These are phyloP conservation scores for Ibycter americanus DNA, from an alignment of 2,797 vertebrate genomes.

Conservation along the genomic window DNA sequence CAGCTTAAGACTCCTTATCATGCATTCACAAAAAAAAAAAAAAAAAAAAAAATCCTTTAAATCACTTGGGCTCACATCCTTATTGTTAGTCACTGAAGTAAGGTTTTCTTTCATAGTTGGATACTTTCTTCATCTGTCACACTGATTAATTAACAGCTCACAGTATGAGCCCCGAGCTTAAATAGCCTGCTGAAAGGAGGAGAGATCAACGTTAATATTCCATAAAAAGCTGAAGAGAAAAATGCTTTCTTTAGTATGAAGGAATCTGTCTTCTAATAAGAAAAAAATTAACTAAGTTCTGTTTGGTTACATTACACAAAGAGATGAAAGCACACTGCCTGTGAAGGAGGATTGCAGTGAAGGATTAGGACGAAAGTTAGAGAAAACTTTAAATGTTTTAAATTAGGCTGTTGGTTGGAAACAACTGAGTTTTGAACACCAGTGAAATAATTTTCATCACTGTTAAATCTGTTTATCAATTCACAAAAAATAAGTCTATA, in stretches of 20 bases:
- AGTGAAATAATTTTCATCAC: conserved; percentile 17
- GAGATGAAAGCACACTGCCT: neutral
- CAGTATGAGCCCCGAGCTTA: conserved; percentile 69
- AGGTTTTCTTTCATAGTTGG: conserved; percentile 75
- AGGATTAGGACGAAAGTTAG: neutral
- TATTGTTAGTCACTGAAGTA: conserved; percentile 59
- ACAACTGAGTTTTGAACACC: conserved; percentile 5
- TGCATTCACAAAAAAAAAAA: neutral
- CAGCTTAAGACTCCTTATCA: conserved; percentile 52
- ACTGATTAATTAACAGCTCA: conserved; percentile 82
- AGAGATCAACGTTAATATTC: conserved; percentile 39
- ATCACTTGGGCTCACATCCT: conserved; percentile 13
- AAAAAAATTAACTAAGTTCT: neutral
- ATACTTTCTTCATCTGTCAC: conserved; percentile 80
- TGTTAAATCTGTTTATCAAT: neutral
- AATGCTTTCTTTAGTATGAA: neutral
- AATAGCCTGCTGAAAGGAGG: conserved; percentile 51
- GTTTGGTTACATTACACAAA: neutral
- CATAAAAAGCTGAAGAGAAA: conserved; percentile 48
- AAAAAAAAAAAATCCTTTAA: neutral
- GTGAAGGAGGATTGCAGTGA: neutral
- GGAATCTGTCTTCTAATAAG: neutral
- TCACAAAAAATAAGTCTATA: neutral
- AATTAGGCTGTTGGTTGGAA: conserved; percentile 21
- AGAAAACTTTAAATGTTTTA: neutral